A percentile compares a stretch with the other conserved stretches of the same genome.
Evolutionary conservation across 2,797 vertebrate species (phyloP).

Genomic region (Micrastur ruficollis): DNA sequence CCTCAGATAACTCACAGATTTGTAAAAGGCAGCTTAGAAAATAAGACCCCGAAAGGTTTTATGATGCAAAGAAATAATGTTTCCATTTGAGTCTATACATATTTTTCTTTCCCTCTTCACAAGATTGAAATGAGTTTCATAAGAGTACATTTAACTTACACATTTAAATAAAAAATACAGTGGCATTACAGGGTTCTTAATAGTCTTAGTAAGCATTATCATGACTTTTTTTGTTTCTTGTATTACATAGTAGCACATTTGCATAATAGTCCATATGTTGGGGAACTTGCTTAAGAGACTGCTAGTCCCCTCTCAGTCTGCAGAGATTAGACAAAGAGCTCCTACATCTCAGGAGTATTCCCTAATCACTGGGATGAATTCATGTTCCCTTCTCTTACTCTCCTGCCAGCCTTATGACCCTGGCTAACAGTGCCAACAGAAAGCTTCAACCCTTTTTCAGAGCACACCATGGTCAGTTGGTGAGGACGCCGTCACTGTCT

Average conservation of each 20-base stretch:
- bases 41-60: background rate
- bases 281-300: background rate
- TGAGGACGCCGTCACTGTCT: background rate
- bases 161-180: background rate
- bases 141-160: background rate
- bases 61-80: background rate
- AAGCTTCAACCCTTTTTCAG: background rate
- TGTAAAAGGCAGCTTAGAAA: background rate
- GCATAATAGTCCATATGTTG: background rate
- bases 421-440: background rate
- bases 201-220: background rate
- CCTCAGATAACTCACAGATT: background rate
- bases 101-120: background rate
- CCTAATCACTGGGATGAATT: background rate
- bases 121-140: background rate
- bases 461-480: background rate
- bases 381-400: background rate
- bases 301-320: background rate
- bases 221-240: background rate
- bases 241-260: background rate
- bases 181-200: background rate
- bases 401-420: background rate
- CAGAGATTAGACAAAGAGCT: background rate
- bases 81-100: background rate
- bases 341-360: background rate